phyloP scores from a whole-genome alignment of 1,140 invertebrate genomes.

The Platyscapa corneri region DNA sequence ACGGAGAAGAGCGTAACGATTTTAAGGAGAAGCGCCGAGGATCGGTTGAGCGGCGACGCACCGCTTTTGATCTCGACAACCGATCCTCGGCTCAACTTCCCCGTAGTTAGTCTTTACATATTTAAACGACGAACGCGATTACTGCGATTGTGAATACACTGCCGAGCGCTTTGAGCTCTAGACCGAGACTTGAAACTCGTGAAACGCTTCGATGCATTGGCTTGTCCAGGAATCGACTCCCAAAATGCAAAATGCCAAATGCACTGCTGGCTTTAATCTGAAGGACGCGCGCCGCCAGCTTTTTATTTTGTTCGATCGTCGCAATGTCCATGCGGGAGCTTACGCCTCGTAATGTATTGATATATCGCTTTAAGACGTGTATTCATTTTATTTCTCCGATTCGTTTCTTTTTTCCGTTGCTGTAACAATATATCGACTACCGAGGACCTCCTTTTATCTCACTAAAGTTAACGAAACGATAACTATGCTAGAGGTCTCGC shows the following conservation, averaged over 20 bases:
- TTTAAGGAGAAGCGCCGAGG: no score
- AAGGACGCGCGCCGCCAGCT: constrained; percentile 59
- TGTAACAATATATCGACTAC: background rate
- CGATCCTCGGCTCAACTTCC: no score
- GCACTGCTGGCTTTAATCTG: constrained; percentile 57
- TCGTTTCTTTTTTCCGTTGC: constrained; percentile 29
- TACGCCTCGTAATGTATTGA: constrained; percentile 74
- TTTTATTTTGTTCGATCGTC: constrained; percentile 65
- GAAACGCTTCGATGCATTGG: constrained; percentile 35
- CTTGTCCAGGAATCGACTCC: background rate
- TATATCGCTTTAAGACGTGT: constrained; percentile 68
- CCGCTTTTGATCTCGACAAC: no score
- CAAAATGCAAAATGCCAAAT: constrained; percentile 35
- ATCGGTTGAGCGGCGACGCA: no score
- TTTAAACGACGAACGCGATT: constrained; percentile 68
- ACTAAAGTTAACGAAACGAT: background rate
- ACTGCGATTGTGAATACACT: constrained; percentile 75
- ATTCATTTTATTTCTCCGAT: constrained; percentile 57
- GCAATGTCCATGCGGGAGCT: constrained; percentile 71
- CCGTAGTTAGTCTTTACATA: no score
- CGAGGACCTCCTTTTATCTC: background rate
- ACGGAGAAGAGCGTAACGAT: no score
- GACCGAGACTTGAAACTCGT: constrained; percentile 64
- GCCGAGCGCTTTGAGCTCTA: constrained; percentile 73
- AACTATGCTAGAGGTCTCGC: background rate